phyloP scores from a whole-genome alignment of 2,113 vertebrate species.

The Vulpes lagopus region DNA sequence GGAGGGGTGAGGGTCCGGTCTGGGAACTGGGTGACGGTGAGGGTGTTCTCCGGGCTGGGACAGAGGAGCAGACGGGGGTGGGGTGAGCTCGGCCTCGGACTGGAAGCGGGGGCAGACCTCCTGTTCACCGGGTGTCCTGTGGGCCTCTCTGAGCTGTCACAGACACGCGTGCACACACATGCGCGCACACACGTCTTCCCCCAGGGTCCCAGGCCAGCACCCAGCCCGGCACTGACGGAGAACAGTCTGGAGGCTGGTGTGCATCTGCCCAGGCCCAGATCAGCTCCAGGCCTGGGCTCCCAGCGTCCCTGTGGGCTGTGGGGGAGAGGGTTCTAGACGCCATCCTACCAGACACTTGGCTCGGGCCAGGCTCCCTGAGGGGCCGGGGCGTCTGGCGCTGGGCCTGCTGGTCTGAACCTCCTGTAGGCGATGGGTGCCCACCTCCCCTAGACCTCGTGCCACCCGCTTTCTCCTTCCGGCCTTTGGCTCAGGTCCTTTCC shows the following conservation, averaged over 20 bases:
- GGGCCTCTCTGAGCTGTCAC: background rate
- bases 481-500: background rate
- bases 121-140: background rate
- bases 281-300: background rate
- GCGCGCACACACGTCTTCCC: background rate
- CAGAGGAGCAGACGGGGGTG: background rate
- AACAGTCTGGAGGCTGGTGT: background rate
- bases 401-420: background rate
- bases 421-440: background rate
- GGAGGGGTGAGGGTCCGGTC: background rate
- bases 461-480: background rate
- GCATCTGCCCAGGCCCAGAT: no score
- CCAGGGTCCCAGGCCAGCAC: background rate
- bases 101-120: background rate
- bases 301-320: background rate
- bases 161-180: rapidly evolving
- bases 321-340: background rate
- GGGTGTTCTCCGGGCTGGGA: background rate
- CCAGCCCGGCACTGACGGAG: background rate
- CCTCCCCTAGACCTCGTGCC: background rate
- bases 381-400: rapidly evolving
- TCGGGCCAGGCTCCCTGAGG: background rate
- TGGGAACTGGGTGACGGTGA: background rate
- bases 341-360: background rate
- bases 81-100: background rate